These are phyloP conservation scores for Misgurnus mizolepis DNA, from an alignment of 2,113 vertebrate species.

Conservation along the genomic window DNA sequence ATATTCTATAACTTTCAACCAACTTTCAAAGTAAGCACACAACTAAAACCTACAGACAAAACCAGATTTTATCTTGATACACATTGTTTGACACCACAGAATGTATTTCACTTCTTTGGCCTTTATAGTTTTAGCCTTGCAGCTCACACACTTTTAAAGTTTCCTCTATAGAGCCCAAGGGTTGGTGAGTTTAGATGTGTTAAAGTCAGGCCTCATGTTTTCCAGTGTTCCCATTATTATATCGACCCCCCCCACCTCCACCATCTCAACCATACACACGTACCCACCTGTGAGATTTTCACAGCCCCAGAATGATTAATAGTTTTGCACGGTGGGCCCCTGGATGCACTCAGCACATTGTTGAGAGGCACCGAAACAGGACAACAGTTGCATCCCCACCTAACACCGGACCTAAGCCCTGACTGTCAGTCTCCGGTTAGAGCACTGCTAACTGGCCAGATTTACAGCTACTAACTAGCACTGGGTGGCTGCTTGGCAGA, in stretches of 20 bases:
- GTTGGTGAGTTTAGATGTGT: not conserved
- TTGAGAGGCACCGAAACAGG: slow-evolving; percentile 77
- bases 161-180: not conserved
- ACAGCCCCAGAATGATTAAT: slow-evolving; percentile 77
- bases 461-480: slow-evolving; percentile 80
- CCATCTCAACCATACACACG: slow-evolving; percentile 26
- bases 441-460: slow-evolving; percentile 77
- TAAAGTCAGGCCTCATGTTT: slow-evolving; percentile 51
- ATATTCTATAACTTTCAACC: too few relatives aligned
- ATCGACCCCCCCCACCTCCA: slow-evolving; percentile 50
- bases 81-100: too few relatives aligned
- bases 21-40: too few relatives aligned
- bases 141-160: slow-evolving; percentile 12
- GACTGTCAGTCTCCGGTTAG: slow-evolving; percentile 82
- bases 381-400: slow-evolving; percentile 83
- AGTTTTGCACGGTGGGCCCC: slow-evolving; percentile 70
- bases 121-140: slow-evolving; percentile 29
- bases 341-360: slow-evolving; percentile 79
- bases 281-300: slow-evolving; percentile 29
- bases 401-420: slow-evolving; percentile 76
- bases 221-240: slow-evolving; percentile 77
- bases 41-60: too few relatives aligned
- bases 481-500: slow-evolving; percentile 68
- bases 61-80: too few relatives aligned
- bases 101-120: not conserved